A percentile compares a stretch with the other conserved stretches of the same genome.
Evolutionary conservation across 2,797 vertebrate genomes (phyloP).

Genomic region (Squalus acanthias): DNA sequence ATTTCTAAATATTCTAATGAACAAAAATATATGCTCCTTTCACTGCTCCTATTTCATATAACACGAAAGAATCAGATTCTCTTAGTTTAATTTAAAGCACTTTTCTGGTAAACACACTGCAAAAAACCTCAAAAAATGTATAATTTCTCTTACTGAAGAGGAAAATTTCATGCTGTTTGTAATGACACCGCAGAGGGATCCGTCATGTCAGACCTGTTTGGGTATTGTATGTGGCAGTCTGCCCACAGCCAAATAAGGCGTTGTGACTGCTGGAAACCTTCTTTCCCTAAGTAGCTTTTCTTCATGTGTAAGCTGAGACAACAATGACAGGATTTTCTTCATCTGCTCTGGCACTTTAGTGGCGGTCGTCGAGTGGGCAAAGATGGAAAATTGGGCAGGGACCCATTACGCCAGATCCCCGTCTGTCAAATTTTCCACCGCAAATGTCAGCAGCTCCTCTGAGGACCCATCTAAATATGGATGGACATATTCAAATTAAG

Average conservation of each 20-base stretch:
- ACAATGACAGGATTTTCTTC: background rate
- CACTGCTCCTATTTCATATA: background rate
- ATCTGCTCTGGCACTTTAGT: background rate
- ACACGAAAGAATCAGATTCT: background rate
- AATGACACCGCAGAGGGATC: background rate
- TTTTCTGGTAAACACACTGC: background rate
- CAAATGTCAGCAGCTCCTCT: background rate
- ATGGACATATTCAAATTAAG: background rate
- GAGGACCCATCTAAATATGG: background rate
- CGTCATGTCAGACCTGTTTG: background rate
- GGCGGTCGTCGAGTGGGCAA: background rate
- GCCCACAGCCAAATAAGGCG: background rate
- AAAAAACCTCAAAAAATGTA: background rate
- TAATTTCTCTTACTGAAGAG: background rate
- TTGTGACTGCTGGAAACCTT: background rate
- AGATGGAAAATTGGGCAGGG: background rate
- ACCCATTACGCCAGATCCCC: background rate
- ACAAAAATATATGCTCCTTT: background rate
- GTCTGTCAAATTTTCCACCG: background rate
- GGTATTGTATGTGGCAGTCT: background rate
- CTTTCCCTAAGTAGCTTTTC: background rate
- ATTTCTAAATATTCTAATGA: background rate
- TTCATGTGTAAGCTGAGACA: background rate
- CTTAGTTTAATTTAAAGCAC: background rate
- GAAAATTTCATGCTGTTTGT: background rate